These are phyloP conservation scores for Strigamia crassipes DNA, from an alignment of 2,888 invertebrate genomes.

Conservation along the genomic window DNA sequence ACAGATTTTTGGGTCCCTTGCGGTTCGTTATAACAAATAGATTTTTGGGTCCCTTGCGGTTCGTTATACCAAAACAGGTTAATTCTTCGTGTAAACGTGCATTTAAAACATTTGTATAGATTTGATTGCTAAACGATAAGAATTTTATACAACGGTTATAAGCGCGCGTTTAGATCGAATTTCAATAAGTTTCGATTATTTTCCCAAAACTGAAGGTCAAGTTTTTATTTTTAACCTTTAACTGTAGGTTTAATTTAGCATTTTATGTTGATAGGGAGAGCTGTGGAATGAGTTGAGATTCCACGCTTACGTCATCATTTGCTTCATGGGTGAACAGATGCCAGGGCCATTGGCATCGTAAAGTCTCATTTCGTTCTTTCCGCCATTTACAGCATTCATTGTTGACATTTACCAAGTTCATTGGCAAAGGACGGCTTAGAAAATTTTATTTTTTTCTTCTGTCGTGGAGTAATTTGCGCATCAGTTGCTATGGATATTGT, in stretches of 20 bases:
- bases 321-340: constrained; percentile 14
- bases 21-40: too few relatives aligned
- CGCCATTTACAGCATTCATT: background rate
- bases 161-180: too few relatives aligned
- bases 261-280: background rate
- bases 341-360: constrained; percentile 9
- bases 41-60: too few relatives aligned
- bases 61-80: too few relatives aligned
- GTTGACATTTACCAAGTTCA: background rate
- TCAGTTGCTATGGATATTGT: background rate
- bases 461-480: background rate
- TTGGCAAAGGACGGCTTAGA: background rate
- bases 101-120: too few relatives aligned
- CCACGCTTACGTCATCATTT: background rate
- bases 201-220: background rate
- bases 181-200: too few relatives aligned
- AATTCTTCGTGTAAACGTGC: too few relatives aligned
- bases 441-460: background rate
- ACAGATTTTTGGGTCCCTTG: too few relatives aligned
- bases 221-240: background rate
- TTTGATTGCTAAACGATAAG: too few relatives aligned
- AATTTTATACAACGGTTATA: too few relatives aligned
- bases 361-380: background rate
- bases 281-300: background rate
- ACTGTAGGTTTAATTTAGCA: background rate